phyloP scores from a whole-genome alignment of 2,797 vertebrate genomes.

The Arctocebus calabarensis region DNA sequence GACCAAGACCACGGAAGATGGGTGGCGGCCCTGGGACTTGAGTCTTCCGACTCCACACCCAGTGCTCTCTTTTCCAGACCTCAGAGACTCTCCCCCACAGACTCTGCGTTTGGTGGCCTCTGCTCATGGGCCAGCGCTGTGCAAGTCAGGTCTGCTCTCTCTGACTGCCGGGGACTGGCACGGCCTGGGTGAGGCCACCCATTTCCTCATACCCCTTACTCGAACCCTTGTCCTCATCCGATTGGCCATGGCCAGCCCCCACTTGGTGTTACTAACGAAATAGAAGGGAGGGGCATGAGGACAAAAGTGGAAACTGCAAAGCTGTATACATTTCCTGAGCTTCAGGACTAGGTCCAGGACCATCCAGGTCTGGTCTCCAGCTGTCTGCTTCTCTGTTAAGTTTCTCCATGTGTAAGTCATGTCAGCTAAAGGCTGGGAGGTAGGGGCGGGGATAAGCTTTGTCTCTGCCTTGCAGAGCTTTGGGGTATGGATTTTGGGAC shows the following conservation, averaged over 20 bases:
- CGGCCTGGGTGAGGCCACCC: not conserved
- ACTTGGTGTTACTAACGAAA: not conserved
- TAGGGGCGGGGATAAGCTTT: not conserved
- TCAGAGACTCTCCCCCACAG: fast-evolving
- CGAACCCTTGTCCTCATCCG: not conserved
- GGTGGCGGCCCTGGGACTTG: not conserved
- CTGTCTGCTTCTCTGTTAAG: slow-evolving; percentile 27
- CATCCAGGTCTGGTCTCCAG: not conserved
- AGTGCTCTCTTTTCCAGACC: fast-evolving
- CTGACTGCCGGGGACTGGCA: not conserved
- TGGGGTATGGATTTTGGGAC: not conserved
- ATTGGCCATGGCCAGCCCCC: not conserved
- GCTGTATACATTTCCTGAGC: not conserved
- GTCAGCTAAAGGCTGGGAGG: not conserved
- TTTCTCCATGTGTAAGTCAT: not conserved
- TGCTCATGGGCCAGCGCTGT: fast-evolving
- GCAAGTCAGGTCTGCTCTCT: not conserved
- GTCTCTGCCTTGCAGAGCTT: not conserved
- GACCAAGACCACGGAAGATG: not conserved
- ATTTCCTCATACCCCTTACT: not conserved
- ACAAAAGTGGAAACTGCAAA: not conserved
- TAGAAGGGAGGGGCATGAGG: not conserved
- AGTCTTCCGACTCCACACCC: not conserved
- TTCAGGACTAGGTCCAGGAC: not conserved
- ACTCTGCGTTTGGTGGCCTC: not conserved